Base-by-base conservation (phyloP, 2,888 invertebrate genomes). In the Lasioglossum malachurum region DNA sequence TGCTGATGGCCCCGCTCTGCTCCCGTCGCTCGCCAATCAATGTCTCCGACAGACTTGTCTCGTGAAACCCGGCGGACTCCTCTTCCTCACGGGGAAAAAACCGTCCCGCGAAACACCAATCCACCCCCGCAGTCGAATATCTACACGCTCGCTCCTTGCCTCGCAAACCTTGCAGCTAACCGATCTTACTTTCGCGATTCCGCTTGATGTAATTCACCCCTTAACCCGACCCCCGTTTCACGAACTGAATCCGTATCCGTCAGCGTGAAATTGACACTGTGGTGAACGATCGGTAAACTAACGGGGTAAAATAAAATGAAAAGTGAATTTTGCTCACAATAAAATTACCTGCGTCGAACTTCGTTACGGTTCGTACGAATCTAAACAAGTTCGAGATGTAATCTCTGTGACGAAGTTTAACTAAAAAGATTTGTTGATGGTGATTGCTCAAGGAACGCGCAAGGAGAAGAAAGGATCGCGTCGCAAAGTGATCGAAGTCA, bases 11-110 rank as follows among this genome's bases (percentile, higher is more conserved):
- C 90, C 91, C 88, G 89, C 87, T 27, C 84, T 82, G 86, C 80
- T 86, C 87, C 86, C 88, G 89, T 89, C 90, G 90, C 93, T 94
- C 94, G 94, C 94, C 95, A 95, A 95, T 95, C 95, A 95, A 95
- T 95, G 95, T 94, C 94, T 90, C 90, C 91, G 89, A 89, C 92
- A 92, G 91, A 88, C 88, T 87, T 84, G 88, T 89, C 90, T 90
- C 91, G 91, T 90, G 88, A 93, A 90, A 95, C 77, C 78, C 78
- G 35, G 38, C 38, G 72, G 67, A 23, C 14, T 31, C 53, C 44
- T 81, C 78, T 53, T 87, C 31, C 31, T n/a, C 16, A 23, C 60
- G 53, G 7, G 4, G n/a, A 16, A 72, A 44, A 16, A 31, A 73
- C 14, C n/a, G 73, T 31, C 10, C 69, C 67, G 69, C 53, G 71